Evolutionary conservation across 2,797 vertebrate genomes (phyloP).

Genomic region (Spinibarbus caldwelli): DNA sequence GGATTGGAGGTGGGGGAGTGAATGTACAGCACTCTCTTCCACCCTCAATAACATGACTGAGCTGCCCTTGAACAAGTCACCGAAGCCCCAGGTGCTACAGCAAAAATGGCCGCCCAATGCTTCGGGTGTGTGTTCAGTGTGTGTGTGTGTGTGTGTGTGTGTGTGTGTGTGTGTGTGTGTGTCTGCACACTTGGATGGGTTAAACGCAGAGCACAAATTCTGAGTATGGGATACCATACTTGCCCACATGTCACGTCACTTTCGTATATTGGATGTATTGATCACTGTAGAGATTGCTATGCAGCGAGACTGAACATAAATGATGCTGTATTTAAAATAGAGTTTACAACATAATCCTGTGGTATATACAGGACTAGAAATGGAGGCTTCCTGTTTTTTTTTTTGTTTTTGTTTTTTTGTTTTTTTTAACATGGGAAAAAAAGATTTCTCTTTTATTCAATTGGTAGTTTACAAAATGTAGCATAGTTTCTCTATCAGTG

Average conservation of each 20-base stretch:
- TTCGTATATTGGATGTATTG: background rate
- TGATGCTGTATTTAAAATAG: background rate
- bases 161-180: too few relatives aligned
- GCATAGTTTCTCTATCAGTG: background rate
- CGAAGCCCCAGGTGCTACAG: fast-evolving
- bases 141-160: too few relatives aligned
- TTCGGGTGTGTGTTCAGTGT: background rate
- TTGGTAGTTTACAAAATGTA: background rate
- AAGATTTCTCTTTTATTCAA: background rate
- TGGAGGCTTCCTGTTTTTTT: background rate
- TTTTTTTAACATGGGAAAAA: background rate
- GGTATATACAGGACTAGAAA: background rate
- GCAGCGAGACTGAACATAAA: background rate
- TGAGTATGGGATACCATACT: background rate
- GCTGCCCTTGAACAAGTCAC: background rate
- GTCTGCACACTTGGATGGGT: background rate
- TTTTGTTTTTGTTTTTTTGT: too few relatives aligned
- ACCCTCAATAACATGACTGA: background rate
- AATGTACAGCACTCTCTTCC: background rate
- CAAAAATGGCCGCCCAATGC: background rate
- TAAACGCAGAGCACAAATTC: background rate
- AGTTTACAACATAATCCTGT: background rate
- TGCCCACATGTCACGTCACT: background rate
- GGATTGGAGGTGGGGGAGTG: too few relatives aligned
- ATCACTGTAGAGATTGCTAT: background rate